phyloP scores from a whole-genome alignment of 2,888 invertebrate genomes.

The Ditula angustiorana region DNA sequence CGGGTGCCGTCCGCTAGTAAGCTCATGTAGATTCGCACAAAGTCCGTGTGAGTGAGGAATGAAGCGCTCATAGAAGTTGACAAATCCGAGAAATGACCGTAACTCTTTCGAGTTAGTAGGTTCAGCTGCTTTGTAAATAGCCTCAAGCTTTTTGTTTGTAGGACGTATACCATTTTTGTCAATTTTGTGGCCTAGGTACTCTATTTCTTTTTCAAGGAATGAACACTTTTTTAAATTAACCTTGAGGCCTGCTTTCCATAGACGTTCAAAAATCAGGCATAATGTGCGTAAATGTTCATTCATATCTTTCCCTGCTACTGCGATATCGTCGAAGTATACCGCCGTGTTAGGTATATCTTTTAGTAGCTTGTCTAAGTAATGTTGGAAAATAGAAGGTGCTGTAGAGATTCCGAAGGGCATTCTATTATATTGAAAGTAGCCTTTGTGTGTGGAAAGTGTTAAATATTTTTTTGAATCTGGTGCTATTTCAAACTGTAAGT shows the following conservation, averaged over 20 bases:
- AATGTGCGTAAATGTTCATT: conserved; percentile 24
- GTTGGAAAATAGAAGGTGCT: conserved; percentile 41
- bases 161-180: no score
- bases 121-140: no score
- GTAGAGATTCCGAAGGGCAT: conserved; percentile 38
- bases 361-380: conserved; percentile 31
- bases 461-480: conserved; percentile 19
- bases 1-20: no score
- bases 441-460: conserved; percentile 12
- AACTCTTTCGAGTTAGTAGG: no score
- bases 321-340: conserved; percentile 38
- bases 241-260: conserved; percentile 15
- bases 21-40: no score
- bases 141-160: no score
- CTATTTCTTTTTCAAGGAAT: no score
- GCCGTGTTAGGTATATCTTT: conserved; percentile 30
- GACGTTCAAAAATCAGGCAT: conserved; percentile 11
- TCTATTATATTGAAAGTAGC: conserved; percentile 22
- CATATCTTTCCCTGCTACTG: conserved; percentile 16
- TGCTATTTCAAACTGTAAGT: conserved; percentile 20
- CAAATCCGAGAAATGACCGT: no score
- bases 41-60: no score
- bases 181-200: no score
- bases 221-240: no score
- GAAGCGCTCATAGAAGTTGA: no score